Percentiles rank a stretch among this genome's conserved stretches.
These are phyloP conservation scores for Plebejus argus DNA, from an alignment of 2,888 invertebrate species.

Conservation along the genomic window DNA sequence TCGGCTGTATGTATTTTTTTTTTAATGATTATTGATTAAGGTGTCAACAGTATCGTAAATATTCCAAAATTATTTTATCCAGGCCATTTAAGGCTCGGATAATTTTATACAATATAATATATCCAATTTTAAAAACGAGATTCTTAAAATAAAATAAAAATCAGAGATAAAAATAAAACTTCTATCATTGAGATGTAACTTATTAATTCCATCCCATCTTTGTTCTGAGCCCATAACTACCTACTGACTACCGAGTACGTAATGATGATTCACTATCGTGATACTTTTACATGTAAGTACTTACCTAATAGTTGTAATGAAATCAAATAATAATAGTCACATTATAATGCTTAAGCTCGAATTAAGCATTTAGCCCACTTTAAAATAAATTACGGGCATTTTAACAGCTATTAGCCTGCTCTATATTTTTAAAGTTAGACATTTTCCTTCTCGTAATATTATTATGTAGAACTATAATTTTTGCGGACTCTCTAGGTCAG, in stretches of 20 bases:
- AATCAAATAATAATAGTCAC: not conserved
- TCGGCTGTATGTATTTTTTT: no score
- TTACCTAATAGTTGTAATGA: slow-evolving; percentile 1
- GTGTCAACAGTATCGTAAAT: no score
- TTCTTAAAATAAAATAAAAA: no score
- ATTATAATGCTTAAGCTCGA: not conserved
- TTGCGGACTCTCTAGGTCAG: not conserved
- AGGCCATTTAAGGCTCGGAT: no score
- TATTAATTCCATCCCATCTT: no score
- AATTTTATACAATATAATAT: no score
- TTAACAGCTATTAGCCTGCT: not conserved
- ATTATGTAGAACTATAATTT: not conserved
- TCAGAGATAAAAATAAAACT: no score
- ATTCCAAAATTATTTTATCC: no score
- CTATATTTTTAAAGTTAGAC: not conserved
- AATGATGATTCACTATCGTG: not conserved
- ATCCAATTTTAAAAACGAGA: no score
- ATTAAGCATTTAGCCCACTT: slow-evolving; percentile 17
- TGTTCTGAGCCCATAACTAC: not conserved
- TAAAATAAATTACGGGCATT: not conserved
- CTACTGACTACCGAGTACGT: not conserved
- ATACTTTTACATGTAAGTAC: not conserved
- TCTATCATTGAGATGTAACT: no score
- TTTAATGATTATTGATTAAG: no score
- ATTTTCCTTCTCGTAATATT: not conserved